Conservation (phyloP, 2,113 vertebrate genomes). For the Turnix velox region DNA sequence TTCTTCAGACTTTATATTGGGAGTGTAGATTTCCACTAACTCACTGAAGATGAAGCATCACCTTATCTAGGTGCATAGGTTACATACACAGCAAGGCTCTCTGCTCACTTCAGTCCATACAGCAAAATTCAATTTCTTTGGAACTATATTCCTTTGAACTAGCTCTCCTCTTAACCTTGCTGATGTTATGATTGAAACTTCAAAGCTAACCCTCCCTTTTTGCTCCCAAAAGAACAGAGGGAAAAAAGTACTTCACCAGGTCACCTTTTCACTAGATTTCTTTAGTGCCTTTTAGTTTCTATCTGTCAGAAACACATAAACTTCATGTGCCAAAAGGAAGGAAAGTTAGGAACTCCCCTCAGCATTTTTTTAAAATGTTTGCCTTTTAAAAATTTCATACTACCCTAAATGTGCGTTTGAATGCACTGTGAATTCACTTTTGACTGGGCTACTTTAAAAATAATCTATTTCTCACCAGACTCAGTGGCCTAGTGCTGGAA, state of each 20-base stretch:
- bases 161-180: neutral
- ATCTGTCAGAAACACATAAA: slow-evolving; percentile 42
- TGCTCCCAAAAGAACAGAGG: neutral
- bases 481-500: neutral
- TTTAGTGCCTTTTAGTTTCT: neutral
- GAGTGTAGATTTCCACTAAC: neutral
- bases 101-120: neutral
- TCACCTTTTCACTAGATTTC: neutral
- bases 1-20: neutral
- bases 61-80: neutral
- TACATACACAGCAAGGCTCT: slow-evolving; percentile 2
- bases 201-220: slow-evolving; percentile 8
- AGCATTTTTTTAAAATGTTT: slow-evolving; percentile 37
- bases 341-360: slow-evolving; percentile 7
- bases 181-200: neutral
- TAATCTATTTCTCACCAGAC: neutral
- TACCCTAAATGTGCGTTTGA: neutral
- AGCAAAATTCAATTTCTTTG: slow-evolving; percentile 56
- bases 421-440: neutral
- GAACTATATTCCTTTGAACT: slow-evolving; percentile 56
- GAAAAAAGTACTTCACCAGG: neutral
- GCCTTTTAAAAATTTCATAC: neutral
- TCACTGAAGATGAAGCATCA: neutral
- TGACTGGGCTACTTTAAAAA: neutral
- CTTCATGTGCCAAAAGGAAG: neutral